A percentile compares a stretch with the other conserved stretches of the same genome.
phyloP scores from a whole-genome alignment of 2,797 vertebrate species.

The Megalops cyprinoides region DNA sequence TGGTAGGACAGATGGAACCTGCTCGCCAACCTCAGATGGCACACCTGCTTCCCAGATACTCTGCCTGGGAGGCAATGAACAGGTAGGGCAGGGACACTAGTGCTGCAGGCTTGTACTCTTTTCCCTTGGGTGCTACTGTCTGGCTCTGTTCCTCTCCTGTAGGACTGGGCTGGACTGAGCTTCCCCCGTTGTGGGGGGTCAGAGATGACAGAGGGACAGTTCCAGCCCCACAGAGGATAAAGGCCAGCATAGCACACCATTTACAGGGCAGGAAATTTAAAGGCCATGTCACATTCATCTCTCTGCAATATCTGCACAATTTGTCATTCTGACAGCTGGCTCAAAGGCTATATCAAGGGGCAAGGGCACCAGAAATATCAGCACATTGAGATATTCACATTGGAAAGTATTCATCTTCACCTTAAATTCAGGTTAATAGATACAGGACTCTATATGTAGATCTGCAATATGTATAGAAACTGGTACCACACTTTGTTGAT shows the following conservation, averaged over 20 bases:
- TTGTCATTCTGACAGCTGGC: constrained; percentile 50
- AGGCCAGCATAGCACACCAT: not conserved
- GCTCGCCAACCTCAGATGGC: no score
- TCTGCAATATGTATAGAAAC: no score
- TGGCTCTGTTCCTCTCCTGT: not conserved
- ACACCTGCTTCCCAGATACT: no score
- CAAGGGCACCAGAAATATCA: not conserved
- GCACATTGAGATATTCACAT: not conserved
- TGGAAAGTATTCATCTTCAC: not conserved
- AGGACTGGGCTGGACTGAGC: not conserved
- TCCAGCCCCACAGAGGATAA: constrained; percentile 9
- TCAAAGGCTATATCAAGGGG: constrained; percentile 15
- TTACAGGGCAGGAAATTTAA: constrained; percentile 42
- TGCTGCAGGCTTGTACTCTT: no score
- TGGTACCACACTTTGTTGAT: no score
- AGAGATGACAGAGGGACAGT: constrained; percentile 26
- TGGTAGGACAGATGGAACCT: no score
- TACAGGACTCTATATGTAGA: no score
- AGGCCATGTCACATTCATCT: constrained; percentile 48
- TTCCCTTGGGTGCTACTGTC: no score
- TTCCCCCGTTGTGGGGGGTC: constrained; percentile 30
- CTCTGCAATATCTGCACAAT: constrained; percentile 37
- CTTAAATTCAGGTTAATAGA: not conserved
- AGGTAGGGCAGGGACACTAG: no score
- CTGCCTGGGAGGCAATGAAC: no score